phyloP scores from a whole-genome alignment of 2,888 invertebrate species.

The Platypus cylindrus region DNA sequence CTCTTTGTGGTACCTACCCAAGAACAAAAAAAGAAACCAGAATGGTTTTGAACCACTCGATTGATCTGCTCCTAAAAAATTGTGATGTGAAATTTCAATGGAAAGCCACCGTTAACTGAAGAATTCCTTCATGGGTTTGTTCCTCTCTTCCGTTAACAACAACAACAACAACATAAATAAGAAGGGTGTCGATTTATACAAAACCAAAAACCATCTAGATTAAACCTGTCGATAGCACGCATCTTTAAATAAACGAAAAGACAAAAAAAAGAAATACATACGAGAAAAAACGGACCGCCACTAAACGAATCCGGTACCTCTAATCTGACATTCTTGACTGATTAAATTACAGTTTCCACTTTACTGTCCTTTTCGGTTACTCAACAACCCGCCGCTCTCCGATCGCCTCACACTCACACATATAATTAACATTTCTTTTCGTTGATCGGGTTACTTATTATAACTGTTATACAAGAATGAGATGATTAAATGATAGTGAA shows the following conservation, averaged over 20 bases:
- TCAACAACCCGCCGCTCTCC: conserved; percentile 4
- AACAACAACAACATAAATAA: conserved; percentile 4
- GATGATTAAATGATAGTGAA: too few species aligned
- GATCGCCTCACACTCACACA: too few species aligned
- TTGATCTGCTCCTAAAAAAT: too few species aligned
- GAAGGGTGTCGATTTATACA: conserved; percentile 6
- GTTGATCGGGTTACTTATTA: conserved; percentile 11
- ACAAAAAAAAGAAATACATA: neutral
- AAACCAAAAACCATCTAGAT: conserved; percentile 5
- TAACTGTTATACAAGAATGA: too few species aligned
- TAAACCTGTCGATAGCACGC: conserved; percentile 4
- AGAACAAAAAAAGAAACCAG: too few species aligned
- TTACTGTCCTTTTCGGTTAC: conserved; percentile 8
- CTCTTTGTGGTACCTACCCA: too few species aligned
- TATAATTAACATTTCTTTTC: conserved; percentile 9
- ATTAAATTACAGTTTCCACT: conserved; percentile 14
- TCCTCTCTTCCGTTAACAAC: neutral
- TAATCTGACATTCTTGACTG: conserved; percentile 11
- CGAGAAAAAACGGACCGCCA: conserved; percentile 4
- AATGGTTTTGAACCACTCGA: too few species aligned
- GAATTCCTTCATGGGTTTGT: neutral
- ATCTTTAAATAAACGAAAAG: neutral
- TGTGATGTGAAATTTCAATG: too few species aligned
- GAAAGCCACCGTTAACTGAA: too few species aligned
- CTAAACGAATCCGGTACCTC: conserved; percentile 5